Percentiles rank a stretch among this genome's conserved stretches.
Evolutionary conservation across 2,113 vertebrate species (phyloP).

Genomic region (Collichthys lucidus): DNA sequence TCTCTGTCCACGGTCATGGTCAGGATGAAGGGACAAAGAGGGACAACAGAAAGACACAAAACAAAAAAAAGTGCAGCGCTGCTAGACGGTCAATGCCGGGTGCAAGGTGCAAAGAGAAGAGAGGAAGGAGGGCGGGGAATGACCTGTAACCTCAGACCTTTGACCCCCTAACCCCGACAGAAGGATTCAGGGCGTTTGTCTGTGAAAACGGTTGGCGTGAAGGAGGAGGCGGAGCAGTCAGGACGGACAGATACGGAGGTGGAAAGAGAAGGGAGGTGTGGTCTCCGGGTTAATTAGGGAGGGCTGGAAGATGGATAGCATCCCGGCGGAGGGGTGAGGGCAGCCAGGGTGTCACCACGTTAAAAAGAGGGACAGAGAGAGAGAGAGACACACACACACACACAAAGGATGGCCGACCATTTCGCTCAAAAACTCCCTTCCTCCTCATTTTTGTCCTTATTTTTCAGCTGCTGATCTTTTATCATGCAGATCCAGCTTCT

Average conservation of each 20-base stretch:
- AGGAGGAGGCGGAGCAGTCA: constrained; percentile 16
- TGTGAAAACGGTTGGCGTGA: constrained; percentile 48
- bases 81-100: constrained; percentile 41
- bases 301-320: constrained; percentile 71
- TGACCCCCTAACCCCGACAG: constrained; percentile 71
- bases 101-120: constrained; percentile 33
- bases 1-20: constrained; percentile 32
- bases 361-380: not conserved
- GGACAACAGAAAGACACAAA: constrained; percentile 34
- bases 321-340: constrained; percentile 50
- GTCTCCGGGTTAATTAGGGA: constrained; percentile 53
- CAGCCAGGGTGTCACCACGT: constrained; percentile 39
- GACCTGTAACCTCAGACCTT: constrained; percentile 62
- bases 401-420: constrained; percentile 54
- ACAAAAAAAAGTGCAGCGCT: constrained; percentile 16
- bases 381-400: not conserved
- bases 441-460: constrained; percentile 4
- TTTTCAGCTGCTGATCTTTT: constrained; percentile 35
- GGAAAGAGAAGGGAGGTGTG: constrained; percentile 40
- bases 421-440: not conserved
- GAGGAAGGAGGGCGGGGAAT: constrained; percentile 36
- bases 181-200: constrained; percentile 38
- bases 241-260: constrained; percentile 44
- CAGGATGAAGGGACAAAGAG: constrained; percentile 43
- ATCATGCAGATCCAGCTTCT: constrained; percentile 43